Base-by-base conservation (phyloP, 1,140 invertebrate genomes). In the Onthophagus taurus region DNA sequence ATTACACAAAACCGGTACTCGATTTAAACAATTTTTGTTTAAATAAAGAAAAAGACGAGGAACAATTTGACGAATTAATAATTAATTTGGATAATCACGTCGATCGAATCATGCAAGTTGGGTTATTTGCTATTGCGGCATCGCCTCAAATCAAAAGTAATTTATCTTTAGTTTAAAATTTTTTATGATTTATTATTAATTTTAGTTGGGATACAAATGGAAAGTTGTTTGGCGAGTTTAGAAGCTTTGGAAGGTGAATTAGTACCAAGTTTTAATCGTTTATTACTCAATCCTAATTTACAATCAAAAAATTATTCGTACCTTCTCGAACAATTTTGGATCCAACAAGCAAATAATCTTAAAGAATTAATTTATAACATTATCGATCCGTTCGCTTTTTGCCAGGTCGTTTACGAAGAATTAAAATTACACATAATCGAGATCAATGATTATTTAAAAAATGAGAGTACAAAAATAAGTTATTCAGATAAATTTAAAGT, bases 161-260 rank as follows among this genome's bases (percentile, higher is more conserved):
- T n/a, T 29, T 1, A 11, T 2, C 14, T 24, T 6, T 19, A 9
- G 2, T 20, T 8, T 18, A 16, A 37, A 16, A 18, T 26, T 16
- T 7, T 33, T 14, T 14, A n/a, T 24, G 26, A 39, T 2, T 8
- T 24, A 39, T 14, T 29, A 35, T 38, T 42, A 51, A 51, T 69
- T 70, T 46, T 44, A 81, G 78, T 72, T 55, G 67, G 73, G 4
- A 60, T 71, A 24, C 68, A 68, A 49, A 70, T 81, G 20, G 68
- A 70, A 29, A 78, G 74, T 59, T 77, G 71, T 47, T 57, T 81
- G 33, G 76, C 77, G 0, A 77, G 75, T 54, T 61, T 82, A 7
- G 78, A 81, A 61, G 74, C 74, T 0, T 58, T 81, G 11, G 79
- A 81, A 51, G 70, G 71, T 7, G 76, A 81, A 60, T 58, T 81